Conservation (phyloP, 2,113 vertebrate species). For the Ursus arctos region DNA sequence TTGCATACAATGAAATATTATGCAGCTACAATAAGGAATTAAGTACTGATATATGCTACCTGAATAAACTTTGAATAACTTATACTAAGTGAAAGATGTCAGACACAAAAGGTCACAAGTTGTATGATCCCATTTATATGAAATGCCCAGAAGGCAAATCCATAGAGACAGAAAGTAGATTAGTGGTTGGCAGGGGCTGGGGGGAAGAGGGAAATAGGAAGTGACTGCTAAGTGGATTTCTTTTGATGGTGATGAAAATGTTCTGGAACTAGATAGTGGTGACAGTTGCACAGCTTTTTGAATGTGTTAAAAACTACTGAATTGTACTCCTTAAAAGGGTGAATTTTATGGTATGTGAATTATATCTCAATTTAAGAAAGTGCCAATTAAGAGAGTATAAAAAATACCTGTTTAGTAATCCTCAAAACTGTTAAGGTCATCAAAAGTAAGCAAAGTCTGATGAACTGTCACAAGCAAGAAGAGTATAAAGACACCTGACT, state of each 20-base stretch:
- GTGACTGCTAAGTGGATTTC: neutral
- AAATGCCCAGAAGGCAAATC: neutral
- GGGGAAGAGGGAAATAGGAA: neutral
- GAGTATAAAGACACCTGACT: neutral
- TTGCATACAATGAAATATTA: neutral
- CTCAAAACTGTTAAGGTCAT: neutral
- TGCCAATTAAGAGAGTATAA: neutral
- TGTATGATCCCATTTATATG: neutral
- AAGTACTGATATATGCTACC: neutral
- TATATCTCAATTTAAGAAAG: slow-evolving; percentile 26
- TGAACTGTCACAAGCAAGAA: neutral
- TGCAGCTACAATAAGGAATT: neutral
- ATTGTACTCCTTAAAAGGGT: neutral
- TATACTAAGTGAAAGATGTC: neutral
- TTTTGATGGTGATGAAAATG: neutral
- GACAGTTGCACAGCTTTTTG: neutral
- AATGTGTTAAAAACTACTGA: neutral
- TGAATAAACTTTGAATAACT: neutral
- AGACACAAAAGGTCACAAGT: neutral
- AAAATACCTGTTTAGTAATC: neutral
- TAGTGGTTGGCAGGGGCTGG: neutral
- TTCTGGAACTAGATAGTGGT: neutral
- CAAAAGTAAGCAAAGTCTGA: neutral
- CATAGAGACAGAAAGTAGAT: neutral
- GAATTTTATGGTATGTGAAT: neutral